These are phyloP conservation scores for Poeciliopsis paucimaculata DNA, from an alignment of 2,797 vertebrate genomes.

Conservation along the genomic window DNA sequence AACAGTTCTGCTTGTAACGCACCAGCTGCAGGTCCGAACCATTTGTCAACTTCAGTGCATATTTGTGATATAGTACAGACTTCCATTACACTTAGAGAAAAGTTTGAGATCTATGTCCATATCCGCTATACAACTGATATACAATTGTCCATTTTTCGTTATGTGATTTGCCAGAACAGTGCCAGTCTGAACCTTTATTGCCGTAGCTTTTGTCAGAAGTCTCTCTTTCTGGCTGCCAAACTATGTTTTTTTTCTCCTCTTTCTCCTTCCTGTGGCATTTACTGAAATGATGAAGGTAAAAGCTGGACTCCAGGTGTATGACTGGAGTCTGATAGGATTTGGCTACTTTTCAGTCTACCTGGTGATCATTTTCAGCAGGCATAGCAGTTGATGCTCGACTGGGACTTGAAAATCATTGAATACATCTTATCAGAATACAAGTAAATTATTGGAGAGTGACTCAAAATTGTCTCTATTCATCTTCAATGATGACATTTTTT, in stretches of 20 bases:
- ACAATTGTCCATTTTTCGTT: neutral
- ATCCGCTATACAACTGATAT: neutral
- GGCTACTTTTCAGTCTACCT: neutral
- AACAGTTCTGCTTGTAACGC: slow-evolving; percentile 87
- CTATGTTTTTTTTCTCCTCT: neutral
- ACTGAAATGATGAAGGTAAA: neutral
- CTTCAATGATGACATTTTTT: neutral
- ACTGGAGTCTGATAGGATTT: neutral
- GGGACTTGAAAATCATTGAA: neutral
- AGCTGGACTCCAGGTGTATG: neutral
- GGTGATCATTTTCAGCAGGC: neutral
- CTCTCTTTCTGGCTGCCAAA: neutral
- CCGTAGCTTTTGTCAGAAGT: neutral
- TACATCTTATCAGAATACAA: neutral
- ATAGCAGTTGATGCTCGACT: neutral
- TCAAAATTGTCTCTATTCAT: neutral
- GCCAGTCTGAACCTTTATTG: neutral
- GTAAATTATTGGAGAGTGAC: neutral
- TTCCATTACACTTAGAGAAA: neutral
- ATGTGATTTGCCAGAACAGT: neutral
- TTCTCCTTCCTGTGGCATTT: neutral
- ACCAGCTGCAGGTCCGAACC: slow-evolving; percentile 83
- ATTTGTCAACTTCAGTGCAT: neutral
- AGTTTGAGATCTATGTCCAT: neutral
- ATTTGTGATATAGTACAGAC: neutral